Base-by-base conservation (phyloP, 2,797 vertebrate genomes). In the Bothrops alternatus region DNA sequence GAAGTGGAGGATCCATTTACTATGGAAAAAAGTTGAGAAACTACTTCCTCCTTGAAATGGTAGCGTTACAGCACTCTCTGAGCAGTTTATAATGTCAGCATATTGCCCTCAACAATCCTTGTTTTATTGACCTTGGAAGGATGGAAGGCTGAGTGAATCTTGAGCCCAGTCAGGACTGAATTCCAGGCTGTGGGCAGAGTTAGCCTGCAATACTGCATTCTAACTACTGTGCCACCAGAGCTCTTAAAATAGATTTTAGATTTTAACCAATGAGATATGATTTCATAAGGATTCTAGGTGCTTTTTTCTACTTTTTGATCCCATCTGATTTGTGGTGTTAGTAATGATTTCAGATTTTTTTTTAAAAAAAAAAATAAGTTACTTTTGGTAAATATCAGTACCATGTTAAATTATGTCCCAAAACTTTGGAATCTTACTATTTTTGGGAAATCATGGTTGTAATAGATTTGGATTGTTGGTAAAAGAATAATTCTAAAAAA, bases 261-360 rank as follows among this genome's bases (percentile, higher is more conserved):
- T 53, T 53, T 53, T 53, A 53, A 53, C 50, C 50, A 53, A 53
- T 25, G 25, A 1, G 3, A 63, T 13, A 63, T 63, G 61, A 26
- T 47, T 47, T 86, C 63, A 90, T 56, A 93, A 86, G 37, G 85
- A 0, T 88, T 11, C 65, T 90, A 58, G 28, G 78, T 47, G 26
- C 37, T 91, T 50, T 92, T 85, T 20, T 0, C 91, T 90, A 6
- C 89, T 37, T 85, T 95, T 94, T 93, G 69, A 89, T 94, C 82
- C 87, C 94, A 94, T 93, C 58, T 61, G 85, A 42, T 63, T 2
- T 90, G 86, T 92, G 26, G 55, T 14, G 4, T 55, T 88, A 78
- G 53, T 20, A 90, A 57, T 50, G n/a, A 47, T 37, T 6, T 82
- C 53, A 90, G 65, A 28, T 87, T 93, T 6, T 0, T 28, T 37